Evolutionary conservation across 92 coral and sea anemone genomes (phyloP), one percentile per base, ranked within the genome.

Genomic region (Parazoanthus darwini): DNA sequence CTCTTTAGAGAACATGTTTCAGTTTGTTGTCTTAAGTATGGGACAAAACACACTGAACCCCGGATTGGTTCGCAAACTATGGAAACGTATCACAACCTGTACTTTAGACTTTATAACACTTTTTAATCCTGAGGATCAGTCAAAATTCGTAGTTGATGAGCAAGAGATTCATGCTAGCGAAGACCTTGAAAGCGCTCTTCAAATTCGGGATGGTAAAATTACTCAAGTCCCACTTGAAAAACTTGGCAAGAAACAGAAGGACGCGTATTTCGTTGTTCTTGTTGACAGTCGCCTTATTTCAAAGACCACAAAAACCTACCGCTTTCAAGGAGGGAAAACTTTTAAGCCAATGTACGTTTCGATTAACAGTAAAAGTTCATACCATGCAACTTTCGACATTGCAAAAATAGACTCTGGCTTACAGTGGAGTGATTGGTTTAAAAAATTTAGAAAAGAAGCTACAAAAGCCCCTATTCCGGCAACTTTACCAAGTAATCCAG

Each of bases 131-230:
- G 25, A 58, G 46, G 85, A 59, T 35, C 20, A 10, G 37, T 14
- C 44, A 59, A 80, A 37, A 37, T 80, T 80, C 73, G 18, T 22
- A 16, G 33, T 80, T 80, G 72, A 14, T 14, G 85, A 58, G 63
- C 2, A 80, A 36, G 74, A 56, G 43, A 59, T 80, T 80, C 44
- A 4, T n/a, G 73, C 16, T 36, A 39, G 4, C 36, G 46, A 80
- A 35, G 37, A 80, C 9, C 44, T 29, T 15, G 9, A 14, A 58
- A 33, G 33, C 25, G 14, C 4, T 58, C 43, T 80, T 58, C 10
- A 58, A 80, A 56, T 80, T 63, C 85, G 85, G 54, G 48, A 56
- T 56, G 85, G 85, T 56, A 80, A 80, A 80, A 39, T 80, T 3
- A 56, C 10, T 80, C 85, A 80, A 56, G 25, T 56, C 44, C 25